These are phyloP conservation scores for Hesperophylax magnus DNA, from an alignment of 1,140 invertebrate species.

Conservation along the genomic window DNA sequence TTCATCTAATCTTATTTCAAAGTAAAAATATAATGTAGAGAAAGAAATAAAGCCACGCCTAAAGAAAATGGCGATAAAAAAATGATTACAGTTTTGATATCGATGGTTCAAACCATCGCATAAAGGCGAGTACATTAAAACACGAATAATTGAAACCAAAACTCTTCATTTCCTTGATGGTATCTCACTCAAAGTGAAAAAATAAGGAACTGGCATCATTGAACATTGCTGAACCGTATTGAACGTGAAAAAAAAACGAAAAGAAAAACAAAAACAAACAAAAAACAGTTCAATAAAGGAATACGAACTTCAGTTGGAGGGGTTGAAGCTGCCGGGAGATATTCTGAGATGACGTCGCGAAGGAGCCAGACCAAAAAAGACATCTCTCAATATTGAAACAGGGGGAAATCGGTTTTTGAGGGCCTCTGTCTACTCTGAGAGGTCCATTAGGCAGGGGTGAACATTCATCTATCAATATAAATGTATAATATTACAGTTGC, in stretches of 20 bases:
- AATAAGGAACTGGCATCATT: too few species aligned
- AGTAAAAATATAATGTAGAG: too few species aligned
- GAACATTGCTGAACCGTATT: background rate
- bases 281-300: conserved; percentile 20
- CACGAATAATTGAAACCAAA: too few species aligned
- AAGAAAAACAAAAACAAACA: background rate
- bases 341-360: conserved; percentile 31
- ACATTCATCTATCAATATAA: background rate
- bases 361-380: conserved; percentile 41
- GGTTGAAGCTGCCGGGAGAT: background rate
- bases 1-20: too few species aligned
- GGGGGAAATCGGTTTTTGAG: conserved; percentile 55
- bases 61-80: too few species aligned
- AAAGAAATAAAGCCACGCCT: too few species aligned
- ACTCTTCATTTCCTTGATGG: too few species aligned
- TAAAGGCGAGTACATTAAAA: too few species aligned
- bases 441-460: conserved; percentile 13
- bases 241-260: conserved; percentile 1
- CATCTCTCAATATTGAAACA: conserved; percentile 53
- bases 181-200: too few species aligned
- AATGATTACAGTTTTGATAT: too few species aligned
- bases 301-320: background rate
- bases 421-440: conserved; percentile 28
- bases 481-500: too few species aligned
- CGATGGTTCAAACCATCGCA: too few species aligned